Evolutionary conservation across 2,113 vertebrate species (phyloP).

Genomic region (Sakesphorus luctuosus): DNA sequence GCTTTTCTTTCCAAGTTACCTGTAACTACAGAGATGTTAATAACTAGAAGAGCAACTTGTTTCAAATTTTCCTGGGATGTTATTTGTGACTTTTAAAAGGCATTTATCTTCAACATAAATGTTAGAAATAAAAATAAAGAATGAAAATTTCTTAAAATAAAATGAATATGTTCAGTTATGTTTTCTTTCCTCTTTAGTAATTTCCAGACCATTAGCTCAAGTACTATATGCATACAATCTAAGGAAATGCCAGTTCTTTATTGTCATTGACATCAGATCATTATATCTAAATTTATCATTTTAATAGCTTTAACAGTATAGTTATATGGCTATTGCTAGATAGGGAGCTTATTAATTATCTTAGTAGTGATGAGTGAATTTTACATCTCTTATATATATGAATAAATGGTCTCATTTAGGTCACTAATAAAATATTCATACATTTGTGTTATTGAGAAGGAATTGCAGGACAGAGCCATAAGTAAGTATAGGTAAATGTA

Average conservation of each 20-base stretch:
- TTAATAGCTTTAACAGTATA: slow-evolving; percentile 19
- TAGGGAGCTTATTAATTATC: background rate
- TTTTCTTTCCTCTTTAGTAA: background rate
- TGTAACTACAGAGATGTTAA: background rate
- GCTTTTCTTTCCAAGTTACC: background rate
- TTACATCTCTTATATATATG: background rate
- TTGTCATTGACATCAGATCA: background rate
- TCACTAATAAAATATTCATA: slow-evolving; percentile 5
- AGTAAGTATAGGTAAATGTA: background rate
- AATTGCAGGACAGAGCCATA: background rate
- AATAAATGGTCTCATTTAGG: background rate
- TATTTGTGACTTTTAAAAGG: background rate
- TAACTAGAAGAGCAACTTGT: background rate
- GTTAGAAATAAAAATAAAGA: background rate
- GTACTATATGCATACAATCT: background rate
- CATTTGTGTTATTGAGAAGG: background rate
- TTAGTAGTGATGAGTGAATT: background rate
- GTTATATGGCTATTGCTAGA: background rate
- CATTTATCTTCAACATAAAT: background rate
- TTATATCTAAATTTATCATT: background rate
- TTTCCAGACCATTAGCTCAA: background rate
- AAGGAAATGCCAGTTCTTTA: background rate
- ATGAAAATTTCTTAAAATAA: background rate
- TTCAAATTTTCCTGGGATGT: background rate
- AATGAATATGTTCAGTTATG: background rate